phyloP scores from a whole-genome alignment of 2,797 vertebrate species.

The Microhierax caerulescens region DNA sequence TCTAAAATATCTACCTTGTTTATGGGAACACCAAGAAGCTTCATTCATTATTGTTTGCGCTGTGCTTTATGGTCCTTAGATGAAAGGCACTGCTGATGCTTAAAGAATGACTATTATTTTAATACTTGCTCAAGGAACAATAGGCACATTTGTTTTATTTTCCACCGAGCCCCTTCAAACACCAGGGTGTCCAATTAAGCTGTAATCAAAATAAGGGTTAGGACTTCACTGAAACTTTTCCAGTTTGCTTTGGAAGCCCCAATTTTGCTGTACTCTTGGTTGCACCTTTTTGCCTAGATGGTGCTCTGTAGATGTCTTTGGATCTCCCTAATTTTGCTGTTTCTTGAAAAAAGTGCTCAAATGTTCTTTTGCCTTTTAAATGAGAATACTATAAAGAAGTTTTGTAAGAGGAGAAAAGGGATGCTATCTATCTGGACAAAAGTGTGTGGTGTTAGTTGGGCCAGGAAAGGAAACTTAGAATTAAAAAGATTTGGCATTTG shows the following conservation, averaged over 20 bases:
- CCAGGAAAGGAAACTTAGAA: not conserved
- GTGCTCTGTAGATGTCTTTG: not conserved
- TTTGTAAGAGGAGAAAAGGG: not conserved
- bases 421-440: not conserved
- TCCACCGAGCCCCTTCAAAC: slow-evolving; percentile 21
- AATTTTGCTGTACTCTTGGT: not conserved
- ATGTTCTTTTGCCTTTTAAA: not conserved
- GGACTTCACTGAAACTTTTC: slow-evolving; percentile 3
- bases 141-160: slow-evolving; percentile 56
- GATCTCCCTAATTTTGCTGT: not conserved
- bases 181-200: slow-evolving; percentile 38
- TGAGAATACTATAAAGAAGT: not conserved
- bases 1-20: not conserved
- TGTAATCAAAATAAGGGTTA: not conserved
- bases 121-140: slow-evolving; percentile 51
- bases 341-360: not conserved
- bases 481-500: not conserved
- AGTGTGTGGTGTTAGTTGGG: not conserved
- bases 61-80: slow-evolving; percentile 50
- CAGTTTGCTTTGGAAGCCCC: not conserved
- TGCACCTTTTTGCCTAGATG: not conserved
- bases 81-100: slow-evolving; percentile 60
- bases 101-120: slow-evolving; percentile 53
- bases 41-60: slow-evolving; percentile 14
- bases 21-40: not conserved